Conservation (phyloP, 2,113 vertebrate species). For the Corythornis cristatus region DNA sequence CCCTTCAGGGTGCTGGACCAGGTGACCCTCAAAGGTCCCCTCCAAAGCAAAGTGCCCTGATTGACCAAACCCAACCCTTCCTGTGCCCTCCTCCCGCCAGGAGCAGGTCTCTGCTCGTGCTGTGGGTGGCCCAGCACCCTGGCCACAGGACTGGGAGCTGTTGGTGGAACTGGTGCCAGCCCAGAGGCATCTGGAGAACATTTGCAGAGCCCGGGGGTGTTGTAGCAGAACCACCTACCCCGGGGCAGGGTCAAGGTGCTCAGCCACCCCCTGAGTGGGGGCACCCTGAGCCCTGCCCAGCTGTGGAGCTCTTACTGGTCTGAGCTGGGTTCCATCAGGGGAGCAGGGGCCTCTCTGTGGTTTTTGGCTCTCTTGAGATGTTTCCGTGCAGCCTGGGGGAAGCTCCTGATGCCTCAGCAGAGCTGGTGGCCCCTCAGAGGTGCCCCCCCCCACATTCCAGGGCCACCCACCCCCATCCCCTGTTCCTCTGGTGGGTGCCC, state of each 20-base stretch:
- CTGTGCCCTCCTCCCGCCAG: too few species aligned
- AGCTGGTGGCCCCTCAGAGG: not conserved
- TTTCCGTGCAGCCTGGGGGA: not conserved
- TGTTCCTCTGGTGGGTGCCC: not conserved
- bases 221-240: not conserved
- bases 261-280: rapidly evolving
- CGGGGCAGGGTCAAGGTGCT: not conserved
- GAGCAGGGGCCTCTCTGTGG: not conserved
- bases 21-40: too few species aligned
- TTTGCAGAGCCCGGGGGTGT: not conserved
- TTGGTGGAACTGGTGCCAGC: not conserved
- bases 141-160: not conserved
- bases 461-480: not conserved
- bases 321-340: not conserved
- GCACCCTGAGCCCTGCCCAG: not conserved
- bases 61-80: too few species aligned
- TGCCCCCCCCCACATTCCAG: rapidly evolving
- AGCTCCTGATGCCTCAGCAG: not conserved
- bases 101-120: not conserved
- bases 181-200: not conserved
- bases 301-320: not conserved
- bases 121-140: not conserved
- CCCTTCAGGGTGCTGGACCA: too few species aligned
- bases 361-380: not conserved
- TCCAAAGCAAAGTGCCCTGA: too few species aligned